These are phyloP conservation scores for Keiferia lycopersicella DNA, from an alignment of 2,888 invertebrate species.

Conservation along the genomic window DNA sequence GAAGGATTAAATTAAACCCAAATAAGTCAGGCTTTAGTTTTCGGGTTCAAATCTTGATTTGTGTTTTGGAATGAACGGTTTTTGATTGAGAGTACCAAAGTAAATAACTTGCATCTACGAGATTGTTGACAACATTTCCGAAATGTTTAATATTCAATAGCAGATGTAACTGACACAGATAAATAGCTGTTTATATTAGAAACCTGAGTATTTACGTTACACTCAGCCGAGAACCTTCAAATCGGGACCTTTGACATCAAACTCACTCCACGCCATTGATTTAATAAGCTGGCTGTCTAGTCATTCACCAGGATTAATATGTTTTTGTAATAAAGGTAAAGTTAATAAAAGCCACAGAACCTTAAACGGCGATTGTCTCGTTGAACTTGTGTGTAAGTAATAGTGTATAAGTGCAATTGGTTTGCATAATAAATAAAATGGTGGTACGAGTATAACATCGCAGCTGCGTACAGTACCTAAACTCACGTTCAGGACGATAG, in stretches of 20 bases:
- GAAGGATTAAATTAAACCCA: too few species aligned
- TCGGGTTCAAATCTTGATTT: too few species aligned
- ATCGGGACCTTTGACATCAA: slow-evolving; percentile 19
- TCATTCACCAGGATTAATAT: slow-evolving; percentile 16
- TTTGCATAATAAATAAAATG: slow-evolving; percentile 6
- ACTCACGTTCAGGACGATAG: too few species aligned
- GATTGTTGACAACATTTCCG: not conserved
- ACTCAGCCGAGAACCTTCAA: slow-evolving; percentile 7
- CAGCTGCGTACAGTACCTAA: not conserved
- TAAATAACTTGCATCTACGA: not conserved
- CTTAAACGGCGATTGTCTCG: slow-evolving; percentile 17
- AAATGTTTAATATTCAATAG: slow-evolving; percentile 1
- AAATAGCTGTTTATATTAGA: not conserved
- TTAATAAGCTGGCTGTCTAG: slow-evolving; percentile 20
- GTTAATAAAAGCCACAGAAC: slow-evolving; percentile 1
- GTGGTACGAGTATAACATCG: not conserved
- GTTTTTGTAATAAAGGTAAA: slow-evolving; percentile 18
- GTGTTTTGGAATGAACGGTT: too few species aligned
- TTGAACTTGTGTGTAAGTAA: not conserved
- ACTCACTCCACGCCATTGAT: slow-evolving; percentile 18
- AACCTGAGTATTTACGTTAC: not conserved
- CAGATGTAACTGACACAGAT: slow-evolving; percentile 6
- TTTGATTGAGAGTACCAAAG: too few species aligned
- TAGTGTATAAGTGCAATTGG: not conserved
- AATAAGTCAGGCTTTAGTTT: too few species aligned